Evolutionary conservation across 2,113 vertebrate species (phyloP), one percentile per base, ranked within the genome.

Genomic region (Ophiodon elongatus): DNA sequence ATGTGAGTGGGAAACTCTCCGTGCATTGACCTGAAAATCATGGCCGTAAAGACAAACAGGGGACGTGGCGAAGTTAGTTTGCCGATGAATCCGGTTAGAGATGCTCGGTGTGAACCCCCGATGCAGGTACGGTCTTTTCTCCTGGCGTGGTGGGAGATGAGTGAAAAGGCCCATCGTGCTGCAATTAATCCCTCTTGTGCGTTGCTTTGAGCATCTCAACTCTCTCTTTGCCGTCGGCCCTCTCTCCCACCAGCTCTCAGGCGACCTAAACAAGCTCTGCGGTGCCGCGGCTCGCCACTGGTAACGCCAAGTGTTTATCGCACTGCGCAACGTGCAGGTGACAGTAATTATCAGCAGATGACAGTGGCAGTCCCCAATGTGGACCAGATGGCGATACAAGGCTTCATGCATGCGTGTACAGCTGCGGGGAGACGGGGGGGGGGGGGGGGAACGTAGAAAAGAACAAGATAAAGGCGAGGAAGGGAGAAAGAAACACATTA

Each of bases 261-360:
- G 91, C 84, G 21, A 85, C 57, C 4, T 86, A 93, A 94, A 92
- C 67, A 93, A 89, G 91, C 89, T 2, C 67, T 17, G 78, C 29
- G 74, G 72, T 78, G 66, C 25, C 54, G 67, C 35, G 43, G 80
- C 87, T 92, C 85, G 63, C 94, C 91, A 88, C 85, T 87, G 86
- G 89, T 89, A 94, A 86, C 62, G 86, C 88, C 86, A 93, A 94
- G 95, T 96, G 95, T 94, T 94, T 94, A 95, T 82, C 84, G 88
- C 89, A 88, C 88, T 65, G 91, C 89, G 94, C 93, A 89, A 90
- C 73, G 87, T 94, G 96, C 97, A 97, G 97, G 97, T 97, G 96
- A 97, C 96, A 96, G 95, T 97, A 96, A 97, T 97, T 96, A 97
- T 94, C 91, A 96, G 95, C 96, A 97, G 96, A 96, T 96, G 96